Evolutionary conservation across 2,888 invertebrate genomes (phyloP).

Genomic region (Digitonthophagus gazella): DNA sequence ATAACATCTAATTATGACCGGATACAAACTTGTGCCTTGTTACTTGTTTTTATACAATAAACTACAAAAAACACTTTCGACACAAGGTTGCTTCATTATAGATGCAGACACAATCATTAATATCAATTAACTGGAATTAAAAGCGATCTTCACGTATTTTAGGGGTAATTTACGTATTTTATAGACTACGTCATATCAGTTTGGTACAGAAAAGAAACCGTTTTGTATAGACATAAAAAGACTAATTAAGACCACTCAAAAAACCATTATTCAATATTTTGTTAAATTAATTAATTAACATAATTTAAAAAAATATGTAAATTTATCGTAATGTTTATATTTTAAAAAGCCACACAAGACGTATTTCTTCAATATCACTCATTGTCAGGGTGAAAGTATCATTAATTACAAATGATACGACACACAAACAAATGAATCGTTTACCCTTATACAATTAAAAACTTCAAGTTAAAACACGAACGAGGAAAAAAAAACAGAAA

Average conservation of each 20-base stretch:
- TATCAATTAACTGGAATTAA: constrained; percentile 27
- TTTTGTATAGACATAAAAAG: constrained; percentile 27
- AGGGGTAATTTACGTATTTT: background rate
- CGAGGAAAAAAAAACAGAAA: too few species aligned
- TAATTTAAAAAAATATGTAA: too few species aligned
- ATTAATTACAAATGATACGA: too few species aligned
- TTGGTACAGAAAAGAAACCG: constrained; percentile 28
- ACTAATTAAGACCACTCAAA: background rate
- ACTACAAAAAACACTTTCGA: background rate
- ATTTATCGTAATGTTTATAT: too few species aligned
- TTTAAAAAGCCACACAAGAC: too few species aligned
- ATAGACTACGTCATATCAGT: background rate
- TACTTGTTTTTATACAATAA: background rate
- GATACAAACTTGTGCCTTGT: background rate
- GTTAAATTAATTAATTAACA: too few species aligned
- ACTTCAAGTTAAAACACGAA: too few species aligned
- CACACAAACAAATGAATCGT: too few species aligned
- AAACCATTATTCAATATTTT: too few species aligned
- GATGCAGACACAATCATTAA: constrained; percentile 26
- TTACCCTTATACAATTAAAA: too few species aligned
- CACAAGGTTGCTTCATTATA: constrained; percentile 18
- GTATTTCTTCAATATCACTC: too few species aligned
- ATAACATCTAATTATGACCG: background rate
- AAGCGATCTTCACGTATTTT: constrained; percentile 2
- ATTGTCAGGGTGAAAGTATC: too few species aligned